Conservation (phyloP, 2,113 vertebrate genomes). For the Phasianus colchicus region DNA sequence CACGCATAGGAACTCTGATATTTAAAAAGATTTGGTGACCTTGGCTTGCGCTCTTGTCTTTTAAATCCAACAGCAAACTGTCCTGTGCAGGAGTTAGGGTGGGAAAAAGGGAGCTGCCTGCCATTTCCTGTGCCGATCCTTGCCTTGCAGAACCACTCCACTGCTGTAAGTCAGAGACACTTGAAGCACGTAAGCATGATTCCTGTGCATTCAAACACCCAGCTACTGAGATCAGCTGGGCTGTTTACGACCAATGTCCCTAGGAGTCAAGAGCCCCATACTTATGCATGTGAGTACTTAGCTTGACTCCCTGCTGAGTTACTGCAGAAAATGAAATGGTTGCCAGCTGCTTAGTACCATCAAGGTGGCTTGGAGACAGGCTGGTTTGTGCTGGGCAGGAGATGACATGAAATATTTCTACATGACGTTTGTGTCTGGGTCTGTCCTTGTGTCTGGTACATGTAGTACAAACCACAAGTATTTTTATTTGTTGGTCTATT, state of each 20-base stretch:
- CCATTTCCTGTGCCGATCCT: neutral
- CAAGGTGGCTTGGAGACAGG: neutral
- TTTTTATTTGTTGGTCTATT: neutral
- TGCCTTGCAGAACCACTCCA: neutral
- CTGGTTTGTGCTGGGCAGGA: neutral
- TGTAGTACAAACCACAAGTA: neutral
- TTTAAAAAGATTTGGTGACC: neutral
- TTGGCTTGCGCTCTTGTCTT: neutral
- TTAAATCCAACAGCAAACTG: neutral
- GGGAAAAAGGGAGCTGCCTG: neutral
- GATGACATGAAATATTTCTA: neutral
- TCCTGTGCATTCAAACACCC: neutral
- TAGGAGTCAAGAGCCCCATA: neutral
- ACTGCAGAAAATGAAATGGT: neutral
- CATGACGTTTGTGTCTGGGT: neutral
- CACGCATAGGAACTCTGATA: neutral
- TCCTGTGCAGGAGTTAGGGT: too few species aligned
- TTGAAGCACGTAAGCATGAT: accelerated
- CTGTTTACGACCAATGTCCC: accelerated
- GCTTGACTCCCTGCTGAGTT: neutral
- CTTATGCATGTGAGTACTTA: neutral
- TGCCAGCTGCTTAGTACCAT: neutral
- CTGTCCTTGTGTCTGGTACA: neutral
- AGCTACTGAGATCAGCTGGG: neutral
- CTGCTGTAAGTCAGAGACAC: neutral